Conservation (phyloP, 2,797 vertebrate genomes). For the Okamejei kenojei region DNA sequence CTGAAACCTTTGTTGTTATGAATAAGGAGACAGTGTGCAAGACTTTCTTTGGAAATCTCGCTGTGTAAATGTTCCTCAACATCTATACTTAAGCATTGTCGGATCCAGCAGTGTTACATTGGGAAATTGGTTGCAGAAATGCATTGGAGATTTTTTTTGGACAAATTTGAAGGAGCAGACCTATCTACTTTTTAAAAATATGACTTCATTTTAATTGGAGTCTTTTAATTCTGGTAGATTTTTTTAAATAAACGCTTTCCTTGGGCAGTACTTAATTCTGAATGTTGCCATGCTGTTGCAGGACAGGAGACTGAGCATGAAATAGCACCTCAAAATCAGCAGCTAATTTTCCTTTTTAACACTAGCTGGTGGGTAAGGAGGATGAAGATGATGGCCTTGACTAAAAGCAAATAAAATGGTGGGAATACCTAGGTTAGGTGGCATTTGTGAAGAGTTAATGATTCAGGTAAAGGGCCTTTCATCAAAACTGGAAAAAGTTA, state of each 20-base stretch:
- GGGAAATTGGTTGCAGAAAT: neutral
- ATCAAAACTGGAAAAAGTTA: too few relatives aligned
- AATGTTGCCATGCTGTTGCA: neutral
- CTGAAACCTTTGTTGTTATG: constrained; percentile 2
- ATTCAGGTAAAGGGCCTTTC: too few relatives aligned
- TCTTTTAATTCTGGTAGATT: constrained; percentile 30
- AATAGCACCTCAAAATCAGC: neutral
- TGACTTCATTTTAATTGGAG: constrained; percentile 5
- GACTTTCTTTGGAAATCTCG: neutral
- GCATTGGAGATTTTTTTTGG: constrained; percentile 22
- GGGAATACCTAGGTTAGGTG: too few relatives aligned
- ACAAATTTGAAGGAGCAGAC: neutral
- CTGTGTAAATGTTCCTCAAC: constrained; percentile 22
- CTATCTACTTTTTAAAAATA: neutral
- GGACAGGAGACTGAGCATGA: neutral
- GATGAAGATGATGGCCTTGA: neutral
- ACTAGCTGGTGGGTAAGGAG: neutral
- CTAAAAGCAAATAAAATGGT: too few relatives aligned
- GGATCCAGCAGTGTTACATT: neutral
- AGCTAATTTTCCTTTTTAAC: neutral
- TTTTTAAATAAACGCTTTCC: constrained; percentile 19
- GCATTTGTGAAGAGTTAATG: too few relatives aligned
- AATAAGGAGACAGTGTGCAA: neutral
- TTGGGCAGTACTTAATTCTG: neutral
- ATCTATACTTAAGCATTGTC: neutral